Evolutionary conservation across 2,797 vertebrate genomes (phyloP).

Genomic region (Paguma larvata): DNA sequence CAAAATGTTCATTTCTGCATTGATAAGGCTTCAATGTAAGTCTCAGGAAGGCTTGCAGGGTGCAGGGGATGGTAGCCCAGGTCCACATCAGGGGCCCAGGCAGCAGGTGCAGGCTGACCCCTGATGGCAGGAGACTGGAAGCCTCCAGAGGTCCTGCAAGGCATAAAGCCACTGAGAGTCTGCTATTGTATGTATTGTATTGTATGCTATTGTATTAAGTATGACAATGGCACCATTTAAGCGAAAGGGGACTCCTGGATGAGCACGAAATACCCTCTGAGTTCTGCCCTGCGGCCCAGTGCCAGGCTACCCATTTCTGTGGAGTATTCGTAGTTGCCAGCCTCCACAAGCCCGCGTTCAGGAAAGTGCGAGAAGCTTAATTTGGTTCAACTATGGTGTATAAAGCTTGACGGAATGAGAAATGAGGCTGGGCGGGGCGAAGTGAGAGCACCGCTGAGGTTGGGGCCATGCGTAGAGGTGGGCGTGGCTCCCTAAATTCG

Average conservation of each 20-base stretch:
- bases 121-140: background rate
- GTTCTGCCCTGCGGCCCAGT: background rate
- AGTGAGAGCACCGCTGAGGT: background rate
- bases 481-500: background rate
- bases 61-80: background rate
- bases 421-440: background rate
- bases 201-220: too few relatives aligned
- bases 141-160: background rate
- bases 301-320: too few relatives aligned
- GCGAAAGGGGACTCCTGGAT: background rate
- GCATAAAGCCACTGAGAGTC: background rate
- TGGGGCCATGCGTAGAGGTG: fast-evolving
- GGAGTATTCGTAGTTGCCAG: background rate
- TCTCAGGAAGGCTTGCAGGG: background rate
- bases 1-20: background rate
- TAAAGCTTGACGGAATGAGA: background rate
- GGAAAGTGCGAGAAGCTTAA: background rate
- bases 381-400: background rate
- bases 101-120: background rate
- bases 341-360: background rate
- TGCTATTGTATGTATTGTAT: background rate
- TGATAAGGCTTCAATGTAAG: background rate
- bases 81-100: background rate
- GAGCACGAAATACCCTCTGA: background rate
- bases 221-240: background rate